Evolutionary conservation across 2,888 invertebrate species (phyloP).

Genomic region (Metalampra italica): DNA sequence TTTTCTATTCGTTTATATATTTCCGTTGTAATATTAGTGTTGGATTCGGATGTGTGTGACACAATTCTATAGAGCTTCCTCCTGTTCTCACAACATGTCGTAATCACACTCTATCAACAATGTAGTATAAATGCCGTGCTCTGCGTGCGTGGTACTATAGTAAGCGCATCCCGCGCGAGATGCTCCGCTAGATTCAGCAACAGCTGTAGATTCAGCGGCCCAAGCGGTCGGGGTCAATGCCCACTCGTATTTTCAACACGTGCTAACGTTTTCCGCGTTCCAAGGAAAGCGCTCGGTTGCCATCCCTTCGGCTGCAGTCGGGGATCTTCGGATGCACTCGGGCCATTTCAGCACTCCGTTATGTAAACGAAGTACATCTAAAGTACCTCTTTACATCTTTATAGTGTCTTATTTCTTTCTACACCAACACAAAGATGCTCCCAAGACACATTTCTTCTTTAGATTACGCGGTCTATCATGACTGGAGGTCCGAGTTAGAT

Average conservation of each 20-base stretch:
- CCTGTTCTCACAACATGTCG: no score
- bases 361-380: conserved; percentile 19
- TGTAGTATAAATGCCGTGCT: no score
- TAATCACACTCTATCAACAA: no score
- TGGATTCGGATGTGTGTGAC: no score
- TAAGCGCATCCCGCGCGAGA: conserved; percentile 57
- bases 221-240: conserved; percentile 71
- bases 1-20: no score
- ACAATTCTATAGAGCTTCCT: no score
- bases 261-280: conserved; percentile 77
- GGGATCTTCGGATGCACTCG: conserved; percentile 47
- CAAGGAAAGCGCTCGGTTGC: conserved; percentile 68
- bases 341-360: conserved; percentile 20
- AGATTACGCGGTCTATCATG: no score
- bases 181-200: conserved; percentile 65
- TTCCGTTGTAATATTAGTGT: no score
- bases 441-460: no score
- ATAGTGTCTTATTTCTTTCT: no score
- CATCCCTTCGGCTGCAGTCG: conserved; percentile 67
- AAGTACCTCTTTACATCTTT: background rate
- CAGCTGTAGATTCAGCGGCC: conserved; percentile 67
- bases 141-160: conserved; percentile 16
- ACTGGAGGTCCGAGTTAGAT: no score
- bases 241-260: conserved; percentile 77
- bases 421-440: no score